Percentiles rank a stretch among this genome's conserved stretches.
Evolutionary conservation across 1,140 invertebrate species (phyloP).

Genomic region (Drosophila repletoides): DNA sequence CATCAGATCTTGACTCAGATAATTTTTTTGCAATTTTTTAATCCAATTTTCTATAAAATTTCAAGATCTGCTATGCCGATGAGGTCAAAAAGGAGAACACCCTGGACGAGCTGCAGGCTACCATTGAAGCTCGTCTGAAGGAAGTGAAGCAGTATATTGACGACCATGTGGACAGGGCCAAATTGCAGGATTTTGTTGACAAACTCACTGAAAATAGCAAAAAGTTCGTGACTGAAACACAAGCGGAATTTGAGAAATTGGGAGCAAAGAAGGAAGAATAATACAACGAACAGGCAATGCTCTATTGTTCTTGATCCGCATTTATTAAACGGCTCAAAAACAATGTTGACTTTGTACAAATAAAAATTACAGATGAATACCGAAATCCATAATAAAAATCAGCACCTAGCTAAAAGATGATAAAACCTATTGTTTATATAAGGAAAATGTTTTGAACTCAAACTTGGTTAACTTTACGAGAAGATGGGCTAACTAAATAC

Average conservation of each 20-base stretch:
- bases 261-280: background rate
- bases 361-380: too few relatives aligned
- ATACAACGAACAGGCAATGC: background rate
- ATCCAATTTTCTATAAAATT: background rate
- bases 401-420: too few relatives aligned
- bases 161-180: background rate
- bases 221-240: background rate
- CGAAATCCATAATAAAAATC: too few relatives aligned
- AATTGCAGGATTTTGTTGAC: background rate
- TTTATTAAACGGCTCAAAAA: too few relatives aligned
- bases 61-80: slow-evolving; percentile 10
- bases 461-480: too few relatives aligned
- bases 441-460: too few relatives aligned
- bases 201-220: background rate
- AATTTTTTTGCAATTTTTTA: too few relatives aligned
- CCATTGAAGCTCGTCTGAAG: background rate
- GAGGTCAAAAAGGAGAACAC: slow-evolving; percentile 4
- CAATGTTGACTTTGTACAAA: too few relatives aligned
- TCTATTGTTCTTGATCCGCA: too few relatives aligned
- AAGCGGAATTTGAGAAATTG: background rate
- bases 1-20: too few relatives aligned
- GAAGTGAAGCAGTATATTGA: background rate
- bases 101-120: background rate
- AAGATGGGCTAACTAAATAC: too few relatives aligned
- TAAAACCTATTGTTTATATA: too few relatives aligned